Evolutionary conservation across 2,113 vertebrate species (phyloP).

Genomic region (Gobius niger): DNA sequence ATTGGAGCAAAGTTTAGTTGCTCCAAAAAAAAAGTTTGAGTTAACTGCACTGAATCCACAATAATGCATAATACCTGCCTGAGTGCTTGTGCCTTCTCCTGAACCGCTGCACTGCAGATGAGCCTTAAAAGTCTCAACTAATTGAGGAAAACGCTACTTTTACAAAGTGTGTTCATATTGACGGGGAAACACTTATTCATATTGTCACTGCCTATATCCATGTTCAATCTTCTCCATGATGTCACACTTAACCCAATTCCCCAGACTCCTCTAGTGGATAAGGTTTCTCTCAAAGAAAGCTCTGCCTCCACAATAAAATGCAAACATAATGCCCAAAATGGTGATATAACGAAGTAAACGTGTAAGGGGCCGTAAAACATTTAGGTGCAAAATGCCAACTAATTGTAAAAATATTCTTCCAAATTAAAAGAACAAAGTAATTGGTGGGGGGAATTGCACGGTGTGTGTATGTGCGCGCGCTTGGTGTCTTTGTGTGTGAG

Average conservation of each 20-base stretch:
- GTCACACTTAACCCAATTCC: constrained; percentile 4
- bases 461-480: constrained; percentile 41
- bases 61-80: constrained; percentile 52
- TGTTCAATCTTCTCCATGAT: not conserved
- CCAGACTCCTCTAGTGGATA: not conserved
- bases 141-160: constrained; percentile 36
- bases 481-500: constrained; percentile 18
- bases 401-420: no score
- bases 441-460: not conserved
- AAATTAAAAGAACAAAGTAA: no score
- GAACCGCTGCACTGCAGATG: constrained; percentile 74
- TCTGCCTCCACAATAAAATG: constrained; percentile 25
- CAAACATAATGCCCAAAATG: no score
- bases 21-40: not conserved
- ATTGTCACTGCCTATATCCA: not conserved
- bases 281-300: constrained; percentile 15
- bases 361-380: no score
- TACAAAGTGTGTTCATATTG: not conserved
- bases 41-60: not conserved
- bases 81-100: constrained; percentile 65
- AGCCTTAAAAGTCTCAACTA: constrained; percentile 55
- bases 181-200: not conserved
- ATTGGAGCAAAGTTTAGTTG: no score
- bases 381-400: no score
- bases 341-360: no score